phyloP scores from a whole-genome alignment of 2,797 vertebrate species.

The Sebastes diploproa region DNA sequence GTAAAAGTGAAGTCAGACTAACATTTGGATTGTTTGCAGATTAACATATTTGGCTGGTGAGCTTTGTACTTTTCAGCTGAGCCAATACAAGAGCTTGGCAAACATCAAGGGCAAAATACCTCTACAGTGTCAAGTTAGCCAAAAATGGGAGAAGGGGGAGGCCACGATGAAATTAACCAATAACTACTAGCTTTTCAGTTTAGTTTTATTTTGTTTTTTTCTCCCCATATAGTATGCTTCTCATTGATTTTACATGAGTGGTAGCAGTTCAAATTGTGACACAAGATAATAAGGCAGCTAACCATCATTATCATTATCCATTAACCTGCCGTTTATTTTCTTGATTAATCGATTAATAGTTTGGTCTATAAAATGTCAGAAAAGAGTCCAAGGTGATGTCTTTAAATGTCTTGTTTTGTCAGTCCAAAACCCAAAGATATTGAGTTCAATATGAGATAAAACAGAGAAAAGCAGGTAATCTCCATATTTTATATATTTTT shows the following conservation, averaged over 20 bases:
- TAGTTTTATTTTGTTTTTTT: neutral
- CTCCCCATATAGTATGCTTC: neutral
- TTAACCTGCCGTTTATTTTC: too few species aligned
- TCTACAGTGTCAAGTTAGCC: slow-evolving; percentile 9
- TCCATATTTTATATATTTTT: too few species aligned
- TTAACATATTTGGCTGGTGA: slow-evolving; percentile 40
- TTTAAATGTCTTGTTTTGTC: too few species aligned
- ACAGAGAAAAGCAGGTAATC: too few species aligned
- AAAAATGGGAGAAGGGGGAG: slow-evolving; percentile 18
- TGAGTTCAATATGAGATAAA: too few species aligned
- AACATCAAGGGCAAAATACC: slow-evolving; percentile 38
- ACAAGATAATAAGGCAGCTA: neutral
- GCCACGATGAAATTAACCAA: slow-evolving; percentile 6
- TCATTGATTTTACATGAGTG: neutral
- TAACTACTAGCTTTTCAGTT: neutral
- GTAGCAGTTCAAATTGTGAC: neutral
- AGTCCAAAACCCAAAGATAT: too few species aligned
- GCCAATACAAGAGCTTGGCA: slow-evolving; percentile 36
- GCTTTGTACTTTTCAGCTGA: slow-evolving; percentile 34
- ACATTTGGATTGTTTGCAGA: slow-evolving; percentile 35
- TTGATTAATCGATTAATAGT: too few species aligned
- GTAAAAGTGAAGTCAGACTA: neutral
- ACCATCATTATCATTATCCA: too few species aligned
- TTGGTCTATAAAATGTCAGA: too few species aligned
- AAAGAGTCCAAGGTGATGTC: too few species aligned